These are phyloP conservation scores for Bufotes viridis DNA, from an alignment of 2,797 vertebrate genomes.

Conservation along the genomic window DNA sequence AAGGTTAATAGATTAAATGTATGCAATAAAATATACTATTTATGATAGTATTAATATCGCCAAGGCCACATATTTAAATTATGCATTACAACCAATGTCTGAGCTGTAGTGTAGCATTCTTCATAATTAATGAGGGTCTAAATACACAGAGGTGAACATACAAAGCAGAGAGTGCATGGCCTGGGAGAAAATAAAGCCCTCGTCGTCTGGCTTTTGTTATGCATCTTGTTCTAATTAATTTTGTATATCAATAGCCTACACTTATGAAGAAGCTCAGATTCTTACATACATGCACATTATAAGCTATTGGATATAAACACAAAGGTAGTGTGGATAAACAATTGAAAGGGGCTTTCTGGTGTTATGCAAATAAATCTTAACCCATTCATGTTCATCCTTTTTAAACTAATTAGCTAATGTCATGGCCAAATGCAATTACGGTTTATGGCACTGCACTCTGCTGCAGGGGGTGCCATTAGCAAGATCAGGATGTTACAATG, in stretches of 20 bases:
- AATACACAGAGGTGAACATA: constrained; percentile 25
- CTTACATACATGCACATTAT: neutral
- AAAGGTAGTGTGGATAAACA: neutral
- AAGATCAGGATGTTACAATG: no score
- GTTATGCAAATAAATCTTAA: no score
- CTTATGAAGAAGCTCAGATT: neutral
- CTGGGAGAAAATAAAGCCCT: constrained; percentile 9
- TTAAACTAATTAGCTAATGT: no score
- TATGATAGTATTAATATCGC: neutral
- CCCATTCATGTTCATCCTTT: no score
- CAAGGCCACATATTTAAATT: constrained; percentile 5
- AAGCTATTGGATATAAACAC: neutral
- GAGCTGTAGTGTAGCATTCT: neutral
- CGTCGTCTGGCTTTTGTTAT: neutral
- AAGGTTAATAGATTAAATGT: neutral
- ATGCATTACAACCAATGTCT: constrained; percentile 34
- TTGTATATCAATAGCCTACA: neutral
- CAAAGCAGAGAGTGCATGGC: constrained; percentile 20
- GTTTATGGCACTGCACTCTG: no score
- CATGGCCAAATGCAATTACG: no score
- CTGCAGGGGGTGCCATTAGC: no score
- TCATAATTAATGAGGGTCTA: constrained; percentile 25
- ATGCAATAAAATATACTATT: neutral
- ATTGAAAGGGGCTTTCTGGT: no score
- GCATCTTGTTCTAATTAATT: neutral